phyloP scores from a whole-genome alignment of 2,113 vertebrate species.

The Chroicocephalus ridibundus region DNA sequence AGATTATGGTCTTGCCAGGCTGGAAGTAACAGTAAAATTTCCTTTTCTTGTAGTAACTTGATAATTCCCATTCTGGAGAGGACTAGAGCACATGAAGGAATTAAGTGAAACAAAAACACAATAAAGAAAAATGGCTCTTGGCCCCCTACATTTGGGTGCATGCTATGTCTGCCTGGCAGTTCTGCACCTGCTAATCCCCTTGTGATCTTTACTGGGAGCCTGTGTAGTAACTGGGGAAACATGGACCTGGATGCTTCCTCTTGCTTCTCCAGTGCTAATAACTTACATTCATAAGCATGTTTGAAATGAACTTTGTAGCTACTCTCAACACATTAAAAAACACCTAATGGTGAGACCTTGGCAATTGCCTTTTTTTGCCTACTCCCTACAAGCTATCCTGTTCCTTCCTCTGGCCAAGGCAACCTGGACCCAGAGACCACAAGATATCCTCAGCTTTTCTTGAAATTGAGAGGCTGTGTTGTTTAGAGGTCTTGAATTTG shows the following conservation, averaged over 20 bases:
- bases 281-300: background rate
- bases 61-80: background rate
- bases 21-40: background rate
- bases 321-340: background rate
- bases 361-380: background rate
- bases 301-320: background rate
- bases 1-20: background rate
- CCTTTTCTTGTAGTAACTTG: background rate
- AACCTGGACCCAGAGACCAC: background rate
- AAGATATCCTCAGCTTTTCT: background rate
- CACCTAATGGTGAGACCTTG: background rate
- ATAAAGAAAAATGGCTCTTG: background rate
- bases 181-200: background rate
- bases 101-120: background rate
- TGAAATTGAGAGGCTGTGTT: background rate
- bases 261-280: background rate
- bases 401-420: background rate
- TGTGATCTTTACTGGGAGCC: rapidly evolving
- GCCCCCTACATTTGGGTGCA: background rate
- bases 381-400: background rate
- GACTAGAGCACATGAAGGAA: background rate
- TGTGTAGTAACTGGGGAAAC: background rate
- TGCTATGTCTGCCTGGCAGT: background rate
- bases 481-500: background rate
- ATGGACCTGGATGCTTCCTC: background rate